A percentile compares a stretch with the other conserved stretches of the same genome.
phyloP scores from a whole-genome alignment of 2,888 invertebrate species.

The Caenorhabditis sp. region DNA sequence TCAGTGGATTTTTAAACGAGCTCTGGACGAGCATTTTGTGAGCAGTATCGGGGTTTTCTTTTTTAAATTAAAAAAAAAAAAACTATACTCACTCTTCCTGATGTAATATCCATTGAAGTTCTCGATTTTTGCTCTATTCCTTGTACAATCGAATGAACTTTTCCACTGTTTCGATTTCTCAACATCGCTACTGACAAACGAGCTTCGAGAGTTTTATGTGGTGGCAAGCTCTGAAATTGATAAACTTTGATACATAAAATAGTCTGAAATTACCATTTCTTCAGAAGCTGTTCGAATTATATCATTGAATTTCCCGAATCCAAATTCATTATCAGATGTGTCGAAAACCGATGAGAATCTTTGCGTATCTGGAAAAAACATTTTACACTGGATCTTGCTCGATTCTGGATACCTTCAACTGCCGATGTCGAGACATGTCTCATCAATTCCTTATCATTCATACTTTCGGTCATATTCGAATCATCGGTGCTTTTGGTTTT shows the following conservation, averaged over 20 bases:
- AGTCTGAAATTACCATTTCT: constrained; percentile 15
- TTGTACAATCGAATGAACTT: constrained; percentile 37
- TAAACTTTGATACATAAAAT: neutral
- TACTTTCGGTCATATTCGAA: neutral
- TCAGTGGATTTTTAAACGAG: too few relatives aligned
- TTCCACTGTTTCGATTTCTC: constrained; percentile 20
- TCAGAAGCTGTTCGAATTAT: constrained; percentile 17
- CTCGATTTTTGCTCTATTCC: constrained; percentile 19
- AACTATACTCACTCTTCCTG: neutral
- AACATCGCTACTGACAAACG: constrained; percentile 26
- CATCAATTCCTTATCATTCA: neutral
- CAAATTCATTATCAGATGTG: constrained; percentile 10
- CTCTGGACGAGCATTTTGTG: too few relatives aligned
- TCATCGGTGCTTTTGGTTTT: constrained; percentile 3
- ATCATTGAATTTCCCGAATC: constrained; percentile 35
- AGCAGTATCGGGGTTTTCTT: too few relatives aligned
- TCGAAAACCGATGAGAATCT: neutral
- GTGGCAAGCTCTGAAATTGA: constrained; percentile 22
- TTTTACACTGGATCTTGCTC: neutral
- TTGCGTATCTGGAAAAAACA: neutral
- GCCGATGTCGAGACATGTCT: constrained; percentile 2
- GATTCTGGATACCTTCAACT: neutral
- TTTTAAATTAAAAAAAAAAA: too few relatives aligned
- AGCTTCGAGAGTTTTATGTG: constrained; percentile 16
- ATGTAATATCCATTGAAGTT: constrained; percentile 10